Evolutionary conservation across 2,113 vertebrate genomes (phyloP).

Genomic region (Cyphomyrus discorhynchus): DNA sequence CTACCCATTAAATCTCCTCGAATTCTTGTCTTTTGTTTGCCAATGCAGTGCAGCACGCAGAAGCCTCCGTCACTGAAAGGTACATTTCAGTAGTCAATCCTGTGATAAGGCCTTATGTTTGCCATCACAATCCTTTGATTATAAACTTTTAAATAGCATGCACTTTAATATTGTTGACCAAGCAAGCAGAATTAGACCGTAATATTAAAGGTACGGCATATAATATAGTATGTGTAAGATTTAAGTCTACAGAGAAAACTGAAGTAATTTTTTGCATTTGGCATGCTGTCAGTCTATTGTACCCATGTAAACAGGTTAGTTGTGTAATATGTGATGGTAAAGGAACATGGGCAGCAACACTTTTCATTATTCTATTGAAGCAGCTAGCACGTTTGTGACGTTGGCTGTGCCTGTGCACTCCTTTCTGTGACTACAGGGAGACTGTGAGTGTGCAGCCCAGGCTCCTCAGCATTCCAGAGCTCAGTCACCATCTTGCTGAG

Average conservation of each 20-base stretch:
- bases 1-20: background rate
- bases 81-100: constrained; percentile 25
- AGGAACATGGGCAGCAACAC: background rate
- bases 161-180: background rate
- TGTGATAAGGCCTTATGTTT: background rate
- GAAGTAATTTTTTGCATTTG: background rate
- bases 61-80: constrained; percentile 45
- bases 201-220: background rate
- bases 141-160: background rate
- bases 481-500: constrained; percentile 91
- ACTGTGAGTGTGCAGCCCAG: constrained; percentile 68
- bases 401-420: background rate
- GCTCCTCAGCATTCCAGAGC: constrained; percentile 84
- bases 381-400: background rate
- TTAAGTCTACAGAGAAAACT: background rate
- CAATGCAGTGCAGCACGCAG: constrained; percentile 45
- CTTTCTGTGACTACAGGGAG: constrained; percentile 61
- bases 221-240: background rate
- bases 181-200: background rate
- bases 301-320: background rate
- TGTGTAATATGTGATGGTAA: background rate
- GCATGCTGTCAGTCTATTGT: background rate
- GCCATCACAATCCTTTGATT: background rate
- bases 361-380: background rate
- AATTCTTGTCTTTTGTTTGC: background rate